phyloP scores from a whole-genome alignment of 2,888 invertebrate genomes.

The Caenorhabditis doughertyi region DNA sequence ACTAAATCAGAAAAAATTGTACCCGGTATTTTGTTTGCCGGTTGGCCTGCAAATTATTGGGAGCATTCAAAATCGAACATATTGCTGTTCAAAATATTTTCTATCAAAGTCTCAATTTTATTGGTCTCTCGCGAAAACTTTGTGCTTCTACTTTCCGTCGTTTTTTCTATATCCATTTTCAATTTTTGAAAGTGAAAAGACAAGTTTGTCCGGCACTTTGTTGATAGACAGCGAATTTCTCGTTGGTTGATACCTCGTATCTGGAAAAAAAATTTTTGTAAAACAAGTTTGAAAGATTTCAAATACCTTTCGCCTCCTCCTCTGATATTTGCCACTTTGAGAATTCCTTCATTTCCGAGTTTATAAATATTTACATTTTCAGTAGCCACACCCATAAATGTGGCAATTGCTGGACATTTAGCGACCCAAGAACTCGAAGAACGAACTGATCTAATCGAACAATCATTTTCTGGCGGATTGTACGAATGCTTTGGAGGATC shows the following conservation, averaged over 20 bases:
- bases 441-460: not conserved
- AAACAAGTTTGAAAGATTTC: not conserved
- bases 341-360: slow-evolving; percentile 18
- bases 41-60: too few species aligned
- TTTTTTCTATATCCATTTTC: not conserved
- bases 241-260: slow-evolving; percentile 30
- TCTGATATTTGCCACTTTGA: slow-evolving; percentile 20
- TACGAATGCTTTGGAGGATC: slow-evolving; percentile 63
- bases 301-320: slow-evolving; percentile 35
- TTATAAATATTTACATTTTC: slow-evolving; percentile 1
- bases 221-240: slow-evolving; percentile 35
- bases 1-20: too few species aligned
- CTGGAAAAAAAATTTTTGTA: slow-evolving; percentile 3
- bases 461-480: not conserved
- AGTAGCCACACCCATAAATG: slow-evolving; percentile 19
- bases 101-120: too few species aligned
- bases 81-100: too few species aligned
- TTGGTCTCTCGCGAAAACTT: too few species aligned
- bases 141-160: too few species aligned
- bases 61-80: too few species aligned
- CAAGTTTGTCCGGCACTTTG: slow-evolving; percentile 49
- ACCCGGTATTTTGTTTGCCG: too few species aligned
- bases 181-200: slow-evolving; percentile 23
- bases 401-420: slow-evolving; percentile 10
- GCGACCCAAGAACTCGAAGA: slow-evolving; percentile 6